Conservation (phyloP, 2,113 vertebrate species). For the Ophiodon elongatus region DNA sequence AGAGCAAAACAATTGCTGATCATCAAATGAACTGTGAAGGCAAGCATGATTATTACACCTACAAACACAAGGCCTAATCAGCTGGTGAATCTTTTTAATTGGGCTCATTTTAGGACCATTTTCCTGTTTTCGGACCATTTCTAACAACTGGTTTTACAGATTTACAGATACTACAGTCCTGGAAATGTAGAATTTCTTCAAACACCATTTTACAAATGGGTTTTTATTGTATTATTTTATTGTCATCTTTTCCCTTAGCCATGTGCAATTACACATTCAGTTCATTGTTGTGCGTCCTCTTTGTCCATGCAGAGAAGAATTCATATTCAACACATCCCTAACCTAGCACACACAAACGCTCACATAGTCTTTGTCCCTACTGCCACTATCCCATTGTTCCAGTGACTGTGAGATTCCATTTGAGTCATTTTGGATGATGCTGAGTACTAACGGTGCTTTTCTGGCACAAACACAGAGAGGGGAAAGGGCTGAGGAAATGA, state of each 20-base stretch:
- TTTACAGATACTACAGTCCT: neutral
- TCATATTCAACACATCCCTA: constrained; percentile 18
- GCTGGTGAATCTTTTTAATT: neutral
- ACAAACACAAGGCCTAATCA: neutral
- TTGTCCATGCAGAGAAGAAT: constrained; percentile 15
- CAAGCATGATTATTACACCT: neutral
- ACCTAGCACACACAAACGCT: constrained; percentile 1
- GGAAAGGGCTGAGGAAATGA: neutral
- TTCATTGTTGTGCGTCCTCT: constrained; percentile 5
- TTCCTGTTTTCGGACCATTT: neutral
- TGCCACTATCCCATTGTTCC: constrained; percentile 7
- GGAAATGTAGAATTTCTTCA: neutral
- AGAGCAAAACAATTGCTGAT: neutral
- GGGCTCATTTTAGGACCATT: constrained; percentile 4
- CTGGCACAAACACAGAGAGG: constrained; percentile 4
- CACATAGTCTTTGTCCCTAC: neutral
- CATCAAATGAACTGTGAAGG: neutral
- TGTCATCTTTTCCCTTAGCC: neutral
- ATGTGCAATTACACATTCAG: neutral
- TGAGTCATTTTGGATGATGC: neutral
- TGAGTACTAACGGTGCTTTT: constrained; percentile 35
- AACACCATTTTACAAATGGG: neutral
- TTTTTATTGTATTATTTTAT: neutral
- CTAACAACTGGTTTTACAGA: neutral
- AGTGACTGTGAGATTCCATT: constrained; percentile 15